phyloP scores from a whole-genome alignment of 2,797 vertebrate genomes.

The Prunella strophiata region DNA sequence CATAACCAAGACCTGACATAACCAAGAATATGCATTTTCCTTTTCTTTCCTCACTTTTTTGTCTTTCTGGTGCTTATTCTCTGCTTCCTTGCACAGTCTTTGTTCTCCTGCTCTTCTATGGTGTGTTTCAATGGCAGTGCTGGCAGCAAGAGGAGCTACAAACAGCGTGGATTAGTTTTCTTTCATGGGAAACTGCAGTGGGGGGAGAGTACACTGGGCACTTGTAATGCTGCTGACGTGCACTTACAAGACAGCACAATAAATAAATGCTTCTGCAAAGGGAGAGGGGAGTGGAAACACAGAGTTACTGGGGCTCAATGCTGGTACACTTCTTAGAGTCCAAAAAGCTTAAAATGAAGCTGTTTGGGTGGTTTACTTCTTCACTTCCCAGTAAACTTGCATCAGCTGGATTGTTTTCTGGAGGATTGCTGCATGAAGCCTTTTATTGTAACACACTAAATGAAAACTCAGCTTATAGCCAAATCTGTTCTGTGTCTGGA shows the following conservation, averaged over 20 bases:
- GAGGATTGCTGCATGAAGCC: background rate
- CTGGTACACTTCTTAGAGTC: fast-evolving
- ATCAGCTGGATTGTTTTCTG: background rate
- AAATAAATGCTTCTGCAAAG: background rate
- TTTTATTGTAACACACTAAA: background rate
- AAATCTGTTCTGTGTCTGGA: background rate
- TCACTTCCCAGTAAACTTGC: background rate
- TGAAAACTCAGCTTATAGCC: background rate
- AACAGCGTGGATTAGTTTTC: background rate
- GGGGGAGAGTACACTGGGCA: background rate
- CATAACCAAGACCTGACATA: background rate
- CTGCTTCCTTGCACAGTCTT: background rate
- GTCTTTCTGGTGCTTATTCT: background rate
- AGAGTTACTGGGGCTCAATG: background rate
- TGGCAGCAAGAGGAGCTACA: conserved; percentile 6
- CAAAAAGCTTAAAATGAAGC: background rate
- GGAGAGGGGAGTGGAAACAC: background rate
- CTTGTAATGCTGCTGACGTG: background rate
- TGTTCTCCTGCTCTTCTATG: conserved; percentile 20
- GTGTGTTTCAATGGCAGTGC: conserved; percentile 3
- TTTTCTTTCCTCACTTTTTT: background rate
- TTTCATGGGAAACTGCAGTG: conserved; percentile 9
- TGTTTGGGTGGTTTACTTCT: background rate
- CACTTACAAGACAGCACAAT: background rate
- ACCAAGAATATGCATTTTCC: background rate